Conservation (phyloP, 2,888 invertebrate genomes). For the Galerucella pusilla region DNA sequence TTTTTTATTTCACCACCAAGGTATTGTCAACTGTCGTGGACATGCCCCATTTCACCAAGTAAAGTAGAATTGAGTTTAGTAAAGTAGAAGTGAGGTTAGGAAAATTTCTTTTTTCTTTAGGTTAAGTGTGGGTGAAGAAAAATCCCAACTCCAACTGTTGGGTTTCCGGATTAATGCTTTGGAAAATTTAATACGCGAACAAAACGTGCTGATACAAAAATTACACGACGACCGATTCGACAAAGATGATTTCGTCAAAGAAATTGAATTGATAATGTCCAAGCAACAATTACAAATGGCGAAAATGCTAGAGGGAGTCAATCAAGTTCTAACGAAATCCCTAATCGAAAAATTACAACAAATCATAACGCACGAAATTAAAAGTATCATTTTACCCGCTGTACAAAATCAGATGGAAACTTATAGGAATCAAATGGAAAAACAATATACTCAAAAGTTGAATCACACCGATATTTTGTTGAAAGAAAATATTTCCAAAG, state of each 20-base stretch:
- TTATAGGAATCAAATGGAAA: constrained; percentile 78
- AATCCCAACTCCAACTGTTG: constrained; percentile 56
- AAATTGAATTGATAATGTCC: constrained; percentile 60
- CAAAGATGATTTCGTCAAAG: constrained; percentile 57
- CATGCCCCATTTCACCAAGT: no score
- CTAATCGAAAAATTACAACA: constrained; percentile 68
- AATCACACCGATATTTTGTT: constrained; percentile 79
- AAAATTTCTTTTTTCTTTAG: neutral
- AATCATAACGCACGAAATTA: constrained; percentile 70
- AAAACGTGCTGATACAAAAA: constrained; percentile 58
- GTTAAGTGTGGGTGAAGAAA: constrained; percentile 44
- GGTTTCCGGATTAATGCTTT: constrained; percentile 57
- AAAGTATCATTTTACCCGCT: constrained; percentile 67
- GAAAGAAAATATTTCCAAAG: constrained; percentile 82
- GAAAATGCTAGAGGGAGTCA: constrained; percentile 65
- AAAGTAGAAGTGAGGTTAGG: no score
- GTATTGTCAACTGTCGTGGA: no score
- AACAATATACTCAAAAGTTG: constrained; percentile 79
- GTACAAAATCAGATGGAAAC: constrained; percentile 78
- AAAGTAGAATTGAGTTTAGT: no score
- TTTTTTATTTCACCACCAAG: no score
- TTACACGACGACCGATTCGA: constrained; percentile 57
- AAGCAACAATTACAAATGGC: constrained; percentile 62
- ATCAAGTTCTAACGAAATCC: constrained; percentile 64
- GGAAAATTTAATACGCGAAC: constrained; percentile 59